Evolutionary conservation across 2,113 vertebrate genomes (phyloP).

Genomic region (Dolichallabes microphthalmus): DNA sequence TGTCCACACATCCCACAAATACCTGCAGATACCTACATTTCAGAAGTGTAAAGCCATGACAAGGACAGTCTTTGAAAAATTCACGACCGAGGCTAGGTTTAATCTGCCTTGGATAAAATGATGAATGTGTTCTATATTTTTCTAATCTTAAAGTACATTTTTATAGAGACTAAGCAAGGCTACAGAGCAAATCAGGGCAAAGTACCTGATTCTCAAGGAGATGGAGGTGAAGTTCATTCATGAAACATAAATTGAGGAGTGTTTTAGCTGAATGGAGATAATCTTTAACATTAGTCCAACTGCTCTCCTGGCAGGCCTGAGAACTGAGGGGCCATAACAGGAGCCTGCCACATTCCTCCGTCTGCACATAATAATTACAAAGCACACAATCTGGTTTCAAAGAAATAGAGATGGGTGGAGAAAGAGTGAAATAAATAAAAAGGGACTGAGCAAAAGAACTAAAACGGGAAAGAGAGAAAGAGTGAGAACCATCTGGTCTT

Average conservation of each 20-base stretch:
- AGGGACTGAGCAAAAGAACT: slow-evolving; percentile 1
- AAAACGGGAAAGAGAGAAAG: not conserved
- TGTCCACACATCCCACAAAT: not conserved
- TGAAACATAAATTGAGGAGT: not conserved
- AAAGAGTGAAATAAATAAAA: slow-evolving; percentile 24
- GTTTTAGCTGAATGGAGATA: not conserved
- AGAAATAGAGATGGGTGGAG: slow-evolving; percentile 12
- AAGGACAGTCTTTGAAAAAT: not conserved
- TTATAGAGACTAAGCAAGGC: not conserved
- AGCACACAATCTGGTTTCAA: slow-evolving; percentile 38
- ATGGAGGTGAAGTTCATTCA: not conserved
- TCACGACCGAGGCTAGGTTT: not conserved
- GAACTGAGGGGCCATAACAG: slow-evolving; percentile 16
- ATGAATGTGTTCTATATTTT: no score
- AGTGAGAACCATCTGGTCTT: slow-evolving; percentile 26
- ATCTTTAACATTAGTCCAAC: slow-evolving; percentile 1
- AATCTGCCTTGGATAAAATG: not conserved
- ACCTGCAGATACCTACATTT: not conserved
- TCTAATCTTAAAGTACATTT: not conserved
- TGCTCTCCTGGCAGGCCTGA: not conserved
- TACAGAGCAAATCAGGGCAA: not conserved
- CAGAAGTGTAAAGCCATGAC: not conserved
- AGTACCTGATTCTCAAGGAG: not conserved
- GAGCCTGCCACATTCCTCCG: slow-evolving; percentile 9
- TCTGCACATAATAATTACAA: slow-evolving; percentile 41